Evolutionary conservation across 2,113 vertebrate species (phyloP).

Genomic region (Uria lomvia): DNA sequence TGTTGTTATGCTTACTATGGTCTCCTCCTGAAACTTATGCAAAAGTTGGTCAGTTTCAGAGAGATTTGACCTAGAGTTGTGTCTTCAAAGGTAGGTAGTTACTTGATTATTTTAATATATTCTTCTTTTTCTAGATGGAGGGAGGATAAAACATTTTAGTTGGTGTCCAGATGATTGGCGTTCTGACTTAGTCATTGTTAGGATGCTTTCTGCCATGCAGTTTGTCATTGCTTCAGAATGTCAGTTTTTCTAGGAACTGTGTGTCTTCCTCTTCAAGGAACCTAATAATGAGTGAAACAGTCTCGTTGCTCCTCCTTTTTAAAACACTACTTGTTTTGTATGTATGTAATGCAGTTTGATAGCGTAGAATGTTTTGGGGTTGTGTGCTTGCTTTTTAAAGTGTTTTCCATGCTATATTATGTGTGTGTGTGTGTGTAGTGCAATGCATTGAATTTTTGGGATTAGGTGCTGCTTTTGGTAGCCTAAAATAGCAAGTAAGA

Average conservation of each 20-base stretch:
- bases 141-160: background rate
- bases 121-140: background rate
- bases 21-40: background rate
- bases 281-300: background rate
- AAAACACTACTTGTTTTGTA: background rate
- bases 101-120: background rate
- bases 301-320: background rate
- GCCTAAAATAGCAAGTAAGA: constrained; percentile 41
- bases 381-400: background rate
- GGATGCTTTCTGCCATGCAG: background rate
- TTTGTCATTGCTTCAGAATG: background rate
- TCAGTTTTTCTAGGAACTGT: background rate
- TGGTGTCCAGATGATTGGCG: background rate
- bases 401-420: background rate
- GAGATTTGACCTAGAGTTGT: background rate
- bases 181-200: background rate
- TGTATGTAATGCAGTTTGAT: background rate
- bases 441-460: constrained; percentile 25
- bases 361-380: background rate
- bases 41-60: background rate
- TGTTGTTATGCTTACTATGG: background rate
- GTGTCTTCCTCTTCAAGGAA: background rate
- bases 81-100: background rate
- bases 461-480: constrained; percentile 47
- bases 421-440: background rate